Conservation (phyloP, 2,797 vertebrate genomes). For the Neostethus bicornis region DNA sequence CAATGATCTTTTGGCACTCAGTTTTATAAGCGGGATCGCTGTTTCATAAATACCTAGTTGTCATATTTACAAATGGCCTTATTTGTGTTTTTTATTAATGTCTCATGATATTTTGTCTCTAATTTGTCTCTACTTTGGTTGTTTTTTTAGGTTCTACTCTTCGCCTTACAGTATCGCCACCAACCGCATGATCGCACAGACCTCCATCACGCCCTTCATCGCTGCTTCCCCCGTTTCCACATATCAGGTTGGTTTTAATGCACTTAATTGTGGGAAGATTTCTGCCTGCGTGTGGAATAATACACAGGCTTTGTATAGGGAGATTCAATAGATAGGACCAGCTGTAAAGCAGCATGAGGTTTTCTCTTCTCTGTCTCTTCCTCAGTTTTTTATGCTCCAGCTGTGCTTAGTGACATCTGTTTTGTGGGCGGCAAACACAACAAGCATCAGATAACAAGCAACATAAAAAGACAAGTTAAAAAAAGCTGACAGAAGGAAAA, state of each 20-base stretch:
- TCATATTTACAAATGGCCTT: slow-evolving; percentile 12
- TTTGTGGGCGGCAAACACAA: slow-evolving; percentile 57
- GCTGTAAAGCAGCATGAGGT: slow-evolving; percentile 50
- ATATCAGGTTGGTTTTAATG: slow-evolving; percentile 89
- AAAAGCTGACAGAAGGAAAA: slow-evolving; percentile 49
- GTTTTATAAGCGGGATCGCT: not conserved
- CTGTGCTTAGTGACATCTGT: slow-evolving; percentile 72
- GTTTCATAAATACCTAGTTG: not conserved
- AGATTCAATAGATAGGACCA: slow-evolving; percentile 31
- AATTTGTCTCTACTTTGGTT: not conserved
- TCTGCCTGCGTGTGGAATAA: slow-evolving; percentile 30
- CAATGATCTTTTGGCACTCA: too few species aligned
- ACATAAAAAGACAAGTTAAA: slow-evolving; percentile 24
- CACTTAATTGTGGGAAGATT: slow-evolving; percentile 31
- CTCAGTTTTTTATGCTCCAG: slow-evolving; percentile 60
- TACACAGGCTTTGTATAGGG: slow-evolving; percentile 35
- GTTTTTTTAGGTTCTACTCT: slow-evolving; percentile 91
- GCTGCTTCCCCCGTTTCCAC: slow-evolving; percentile 97
- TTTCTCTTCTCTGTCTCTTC: slow-evolving; percentile 45
- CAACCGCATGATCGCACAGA: slow-evolving; percentile 99
- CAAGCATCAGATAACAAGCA: slow-evolving; percentile 58
- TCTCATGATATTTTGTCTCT: not conserved
- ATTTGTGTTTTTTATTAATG: slow-evolving; percentile 10
- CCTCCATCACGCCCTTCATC: slow-evolving; percentile 97
- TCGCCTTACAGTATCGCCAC: slow-evolving; percentile 98